A percentile compares a stretch with the other conserved stretches of the same genome.
These are phyloP conservation scores for Ptychoptera contaminata DNA, from an alignment of 2,888 invertebrate species.

Conservation along the genomic window DNA sequence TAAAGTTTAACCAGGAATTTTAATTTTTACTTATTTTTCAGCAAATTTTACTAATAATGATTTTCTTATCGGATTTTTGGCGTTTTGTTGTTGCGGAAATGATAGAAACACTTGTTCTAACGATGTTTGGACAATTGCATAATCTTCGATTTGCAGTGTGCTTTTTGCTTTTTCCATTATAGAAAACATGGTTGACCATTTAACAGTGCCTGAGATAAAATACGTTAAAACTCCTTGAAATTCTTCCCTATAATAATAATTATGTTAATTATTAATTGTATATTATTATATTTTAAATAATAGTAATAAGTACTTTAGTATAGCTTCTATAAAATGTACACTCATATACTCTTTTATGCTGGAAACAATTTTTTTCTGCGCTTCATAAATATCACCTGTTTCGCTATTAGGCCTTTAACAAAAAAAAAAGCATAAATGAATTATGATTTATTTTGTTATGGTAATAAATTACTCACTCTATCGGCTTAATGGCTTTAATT, in stretches of 20 bases:
- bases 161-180: conserved; percentile 46
- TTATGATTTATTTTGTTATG: too few species aligned
- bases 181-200: conserved; percentile 55
- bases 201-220: conserved; percentile 42
- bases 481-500: too few species aligned
- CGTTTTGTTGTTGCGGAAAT: too few species aligned
- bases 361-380: too few species aligned
- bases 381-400: too few species aligned
- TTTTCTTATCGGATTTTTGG: too few species aligned
- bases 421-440: too few species aligned
- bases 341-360: conserved; percentile 19
- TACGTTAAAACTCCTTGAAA: conserved; percentile 56
- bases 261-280: conserved; percentile 16
- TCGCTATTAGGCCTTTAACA: too few species aligned
- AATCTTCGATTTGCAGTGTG: conserved; percentile 50
- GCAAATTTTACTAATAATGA: too few species aligned
- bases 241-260: conserved; percentile 38
- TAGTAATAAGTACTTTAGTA: conserved; percentile 19
- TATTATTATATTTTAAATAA: conserved; percentile 3
- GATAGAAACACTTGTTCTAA: conserved; percentile 63
- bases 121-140: conserved; percentile 64
- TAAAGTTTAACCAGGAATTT: too few species aligned
- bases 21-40: too few species aligned
- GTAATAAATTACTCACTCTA: too few species aligned
- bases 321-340: conserved; percentile 18